Evolutionary conservation across 2,113 vertebrate species (phyloP).

Genomic region (Onychostoma macrolepis): DNA sequence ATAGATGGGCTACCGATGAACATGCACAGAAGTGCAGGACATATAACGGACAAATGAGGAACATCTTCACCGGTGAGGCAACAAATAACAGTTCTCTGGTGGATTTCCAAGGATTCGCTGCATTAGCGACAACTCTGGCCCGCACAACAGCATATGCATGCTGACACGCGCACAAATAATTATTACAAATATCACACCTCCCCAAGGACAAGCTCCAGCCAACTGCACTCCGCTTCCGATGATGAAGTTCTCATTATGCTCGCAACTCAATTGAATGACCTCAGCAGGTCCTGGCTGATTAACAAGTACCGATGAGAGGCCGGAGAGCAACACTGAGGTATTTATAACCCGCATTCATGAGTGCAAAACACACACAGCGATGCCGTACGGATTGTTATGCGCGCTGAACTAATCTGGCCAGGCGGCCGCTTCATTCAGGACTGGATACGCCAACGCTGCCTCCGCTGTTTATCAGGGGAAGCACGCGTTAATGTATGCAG

Average conservation of each 20-base stretch:
- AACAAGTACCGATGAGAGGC: slow-evolving; percentile 44
- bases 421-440: not conserved
- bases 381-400: not conserved
- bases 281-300: slow-evolving; percentile 45
- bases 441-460: not conserved
- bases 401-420: slow-evolving; percentile 31
- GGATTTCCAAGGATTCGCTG: not conserved
- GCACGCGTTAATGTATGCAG: slow-evolving; percentile 60
- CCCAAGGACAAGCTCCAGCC: slow-evolving; percentile 29
- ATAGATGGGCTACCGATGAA: not conserved
- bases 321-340: slow-evolving; percentile 27
- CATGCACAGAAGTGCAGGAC: not conserved
- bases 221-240: slow-evolving; percentile 36
- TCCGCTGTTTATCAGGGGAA: slow-evolving; percentile 7
- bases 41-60: not conserved
- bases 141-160: slow-evolving; percentile 28
- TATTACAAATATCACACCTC: slow-evolving; percentile 63
- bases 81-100: slow-evolving; percentile 33
- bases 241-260: slow-evolving; percentile 43
- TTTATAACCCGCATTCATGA: slow-evolving; percentile 47
- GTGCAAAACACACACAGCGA: not conserved
- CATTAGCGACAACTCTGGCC: slow-evolving; percentile 36
- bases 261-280: slow-evolving; percentile 53
- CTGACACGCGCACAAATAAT: slow-evolving; percentile 40
- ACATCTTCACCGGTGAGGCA: slow-evolving; percentile 6